Evolutionary conservation across 2,113 vertebrate genomes (phyloP), one percentile per base, ranked within the genome.

Genomic region (Heloderma charlesbogerti): DNA sequence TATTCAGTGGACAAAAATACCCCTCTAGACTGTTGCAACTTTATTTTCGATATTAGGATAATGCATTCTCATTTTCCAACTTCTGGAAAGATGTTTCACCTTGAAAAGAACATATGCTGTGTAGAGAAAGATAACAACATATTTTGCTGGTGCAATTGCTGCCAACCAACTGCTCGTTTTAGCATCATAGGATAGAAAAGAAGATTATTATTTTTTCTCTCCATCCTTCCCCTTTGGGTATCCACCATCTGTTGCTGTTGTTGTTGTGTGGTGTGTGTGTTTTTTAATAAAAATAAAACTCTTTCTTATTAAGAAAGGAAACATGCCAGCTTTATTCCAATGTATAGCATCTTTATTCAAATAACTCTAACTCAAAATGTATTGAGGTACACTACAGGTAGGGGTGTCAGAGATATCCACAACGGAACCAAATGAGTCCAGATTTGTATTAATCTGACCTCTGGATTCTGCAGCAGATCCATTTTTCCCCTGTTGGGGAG

Each of bases 81-180:
- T 77, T 5, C 81, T 74, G 6, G 20, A 89, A 43, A 37, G 34
- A 18, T 78, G 51, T 88, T 93, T 95, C 90, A 94, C 66, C 91
- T 92, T 94, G 66, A 89, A 91, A 94, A 91, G 31, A 91, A 84
- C n/a, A 85, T 27, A 54, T 83, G 71, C 34, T 89, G 15, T 48
- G 91, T 92, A 88, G 54, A n/a, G 89, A 93, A 5, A 77, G 10
- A 88, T 94, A 93, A 89, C 1, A 91, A 66, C 69, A 90, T 37
- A 10, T 25, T 92, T 94, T 87, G 0, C 0, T 88, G 2, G 75
- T 92, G 92, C 86, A 93, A 82, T 40, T 93, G 37, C 77, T 93
- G 92, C 86, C 63, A 93, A 84, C 54, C 18, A 93, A 91, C 82
- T 91, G 67, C 63, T 91, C n/a, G 66, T 89, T 94, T 96, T 88